These are phyloP conservation scores for Pristionchus arcanus DNA, from an alignment of 2,888 invertebrate species.

Conservation along the genomic window DNA sequence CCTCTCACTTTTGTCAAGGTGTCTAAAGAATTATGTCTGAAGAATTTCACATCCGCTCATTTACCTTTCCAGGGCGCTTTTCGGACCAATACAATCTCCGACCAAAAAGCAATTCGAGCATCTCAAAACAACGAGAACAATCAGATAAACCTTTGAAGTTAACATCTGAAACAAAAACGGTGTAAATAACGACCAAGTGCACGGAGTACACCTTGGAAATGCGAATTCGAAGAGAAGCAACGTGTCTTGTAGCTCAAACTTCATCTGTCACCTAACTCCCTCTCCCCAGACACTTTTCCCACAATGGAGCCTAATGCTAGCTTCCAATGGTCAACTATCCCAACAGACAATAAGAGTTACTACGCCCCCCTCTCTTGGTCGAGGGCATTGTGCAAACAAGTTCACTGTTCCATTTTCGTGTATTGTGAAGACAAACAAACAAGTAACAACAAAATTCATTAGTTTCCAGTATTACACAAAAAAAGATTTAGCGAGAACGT, in stretches of 20 bases:
- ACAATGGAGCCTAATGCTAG: constrained; percentile 32
- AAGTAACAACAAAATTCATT: constrained; percentile 53
- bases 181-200: background rate
- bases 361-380: background rate
- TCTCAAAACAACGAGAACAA: constrained; percentile 3
- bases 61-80: constrained; percentile 49
- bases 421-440: background rate
- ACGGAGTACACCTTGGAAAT: background rate
- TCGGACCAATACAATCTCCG: constrained; percentile 51
- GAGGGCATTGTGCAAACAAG: background rate
- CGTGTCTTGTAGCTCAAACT: constrained; percentile 29
- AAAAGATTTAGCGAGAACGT: constrained; percentile 37
- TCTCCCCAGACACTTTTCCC: background rate
- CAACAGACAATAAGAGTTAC: background rate
- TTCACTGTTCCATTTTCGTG: background rate
- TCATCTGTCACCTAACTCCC: constrained; percentile 24
- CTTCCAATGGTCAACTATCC: background rate
- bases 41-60: background rate
- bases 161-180: background rate
- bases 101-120: constrained; percentile 39
- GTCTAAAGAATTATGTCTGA: constrained; percentile 30
- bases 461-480: constrained; percentile 53
- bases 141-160: background rate
- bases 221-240: background rate
- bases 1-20: constrained; percentile 63